These are phyloP conservation scores for Drosophila prosaltans DNA, from an alignment of 1,140 invertebrate species.

Conservation along the genomic window DNA sequence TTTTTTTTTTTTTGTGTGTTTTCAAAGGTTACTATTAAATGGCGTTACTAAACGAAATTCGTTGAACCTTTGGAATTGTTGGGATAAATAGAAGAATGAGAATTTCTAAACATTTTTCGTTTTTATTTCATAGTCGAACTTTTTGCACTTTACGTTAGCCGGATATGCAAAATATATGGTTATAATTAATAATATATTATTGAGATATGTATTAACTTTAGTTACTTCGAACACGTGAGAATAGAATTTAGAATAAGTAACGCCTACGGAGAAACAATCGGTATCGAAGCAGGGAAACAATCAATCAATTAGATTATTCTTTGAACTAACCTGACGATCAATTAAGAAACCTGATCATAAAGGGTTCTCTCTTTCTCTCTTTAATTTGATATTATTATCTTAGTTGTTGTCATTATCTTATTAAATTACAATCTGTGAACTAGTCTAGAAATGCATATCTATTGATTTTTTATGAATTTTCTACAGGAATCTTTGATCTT, in stretches of 20 bases:
- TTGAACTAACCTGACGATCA: not conserved
- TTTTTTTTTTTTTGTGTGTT: not conserved
- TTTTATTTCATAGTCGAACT: not conserved
- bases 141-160: conserved; percentile 1
- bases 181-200: conserved; percentile 13
- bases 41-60: conserved; percentile 4
- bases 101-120: not conserved
- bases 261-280: not conserved
- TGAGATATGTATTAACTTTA: not conserved
- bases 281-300: not conserved
- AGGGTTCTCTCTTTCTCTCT: not conserved
- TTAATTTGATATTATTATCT: not conserved
- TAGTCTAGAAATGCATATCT: not conserved
- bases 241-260: not conserved
- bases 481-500: too few relatives aligned
- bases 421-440: not conserved
- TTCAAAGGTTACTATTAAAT: not conserved
- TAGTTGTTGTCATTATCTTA: not conserved
- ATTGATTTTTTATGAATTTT: too few relatives aligned
- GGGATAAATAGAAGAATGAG: too few relatives aligned
- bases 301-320: not conserved
- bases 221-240: not conserved
- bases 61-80: not conserved
- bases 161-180: conserved; percentile 4
- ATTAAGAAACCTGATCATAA: not conserved